phyloP scores from a whole-genome alignment of 2,888 invertebrate species.

The Melikaiella ostensackeni region DNA sequence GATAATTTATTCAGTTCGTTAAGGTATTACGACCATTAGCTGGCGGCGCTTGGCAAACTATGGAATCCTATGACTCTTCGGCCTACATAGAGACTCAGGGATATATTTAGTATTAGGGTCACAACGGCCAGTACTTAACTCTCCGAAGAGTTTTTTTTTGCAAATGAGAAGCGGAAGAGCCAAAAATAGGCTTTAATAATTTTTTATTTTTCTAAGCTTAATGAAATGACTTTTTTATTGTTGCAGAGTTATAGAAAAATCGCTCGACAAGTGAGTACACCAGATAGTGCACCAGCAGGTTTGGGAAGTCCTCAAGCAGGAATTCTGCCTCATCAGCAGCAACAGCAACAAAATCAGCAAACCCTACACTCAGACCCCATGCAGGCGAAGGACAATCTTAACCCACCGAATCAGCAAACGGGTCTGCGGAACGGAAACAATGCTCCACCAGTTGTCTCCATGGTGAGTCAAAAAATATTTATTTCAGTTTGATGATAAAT shows the following conservation, averaged over 20 bases:
- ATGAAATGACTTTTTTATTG: neutral
- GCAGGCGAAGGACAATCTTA: constrained; percentile 76
- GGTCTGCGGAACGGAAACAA: constrained; percentile 74
- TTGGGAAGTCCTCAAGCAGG: constrained; percentile 74
- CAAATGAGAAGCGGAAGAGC: too few relatives aligned
- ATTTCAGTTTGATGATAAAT: constrained; percentile 5
- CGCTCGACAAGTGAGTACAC: constrained; percentile 75
- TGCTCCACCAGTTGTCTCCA: constrained; percentile 74
- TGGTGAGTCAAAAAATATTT: constrained; percentile 65
- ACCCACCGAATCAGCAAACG: constrained; percentile 73
- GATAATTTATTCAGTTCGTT: constrained; percentile 27
- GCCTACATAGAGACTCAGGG: constrained; percentile 69
- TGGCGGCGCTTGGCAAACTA: constrained; percentile 58
- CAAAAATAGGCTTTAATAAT: neutral
- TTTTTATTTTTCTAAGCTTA: neutral
- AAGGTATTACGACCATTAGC: constrained; percentile 21
- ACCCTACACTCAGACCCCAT: constrained; percentile 72
- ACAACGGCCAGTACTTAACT: constrained; percentile 59
- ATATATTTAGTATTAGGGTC: constrained; percentile 74
- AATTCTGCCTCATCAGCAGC: constrained; percentile 70
- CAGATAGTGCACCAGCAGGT: constrained; percentile 74
- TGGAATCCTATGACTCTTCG: constrained; percentile 67
- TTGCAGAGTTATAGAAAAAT: constrained; percentile 75
- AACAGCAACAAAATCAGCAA: constrained; percentile 67
- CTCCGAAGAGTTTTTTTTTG: constrained; percentile 31